Evolutionary conservation across 1,140 invertebrate species (phyloP), one percentile per base, ranked within the genome.

Genomic region (Gonioctena quinquepunctata): DNA sequence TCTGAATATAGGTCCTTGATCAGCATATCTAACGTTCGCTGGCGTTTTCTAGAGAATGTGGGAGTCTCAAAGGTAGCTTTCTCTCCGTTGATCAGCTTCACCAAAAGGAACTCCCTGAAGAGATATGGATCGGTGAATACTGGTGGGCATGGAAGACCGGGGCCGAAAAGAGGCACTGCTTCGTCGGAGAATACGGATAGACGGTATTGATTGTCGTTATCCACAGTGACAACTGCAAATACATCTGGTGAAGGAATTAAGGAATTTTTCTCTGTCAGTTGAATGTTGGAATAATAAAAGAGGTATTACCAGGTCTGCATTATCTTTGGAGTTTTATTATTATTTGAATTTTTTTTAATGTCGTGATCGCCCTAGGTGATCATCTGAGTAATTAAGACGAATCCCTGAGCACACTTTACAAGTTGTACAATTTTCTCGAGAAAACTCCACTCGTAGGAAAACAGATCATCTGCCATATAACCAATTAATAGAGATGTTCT

Each of bases 31-130:
- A 95, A 82, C 0, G 94, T 96, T 69, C 94, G 81, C 77, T 95
- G 92, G 42, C 94, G 84, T 83, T 96, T 96, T 68, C 93, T 87
- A 6, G 93, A 89, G 79, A 96, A 96, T 7, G 92, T 93, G 0
- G 93, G 93, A 0, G 93, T 94, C 83, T 95, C 93, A 76, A 95
- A 95, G 0, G 94, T 93, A 1, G 94, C 93, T 78, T 96, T 96
- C 76, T 95, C 94, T 0, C 93, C 94, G 79, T 96, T 96, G 80
- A 96, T 96, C 65, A 95, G 81, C 84, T 96, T 96, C 2, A 95
- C 93, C 26, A 95, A 84, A 0, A 94, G 85, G 78, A 94, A 93
- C 76, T 94, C 91, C 48, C 91, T 83, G 76, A 93, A 91, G 71
- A 91, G 88, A 68, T 89, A 84, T 2, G 88, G 85, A 67, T 92